A percentile compares a stretch with the other conserved stretches of the same genome.
Conservation (phyloP, 2,797 vertebrate genomes). For the Hemibagrus guttatus region DNA sequence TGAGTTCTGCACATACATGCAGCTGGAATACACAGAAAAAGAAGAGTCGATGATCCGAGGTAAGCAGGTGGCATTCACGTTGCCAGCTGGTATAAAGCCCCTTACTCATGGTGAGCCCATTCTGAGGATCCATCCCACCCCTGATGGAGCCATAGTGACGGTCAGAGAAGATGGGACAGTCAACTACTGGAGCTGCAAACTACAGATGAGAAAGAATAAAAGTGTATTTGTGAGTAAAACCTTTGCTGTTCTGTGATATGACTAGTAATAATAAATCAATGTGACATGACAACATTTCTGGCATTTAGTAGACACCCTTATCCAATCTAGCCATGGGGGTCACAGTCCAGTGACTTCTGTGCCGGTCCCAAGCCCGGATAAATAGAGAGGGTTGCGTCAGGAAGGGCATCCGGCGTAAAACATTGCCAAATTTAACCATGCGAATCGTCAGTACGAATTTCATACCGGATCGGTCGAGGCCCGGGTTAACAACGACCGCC, state of each 20-base stretch:
- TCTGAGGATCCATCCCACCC: conserved; percentile 65
- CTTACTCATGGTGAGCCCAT: conserved; percentile 67
- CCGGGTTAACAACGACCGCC: no score
- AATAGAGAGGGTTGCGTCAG: no score
- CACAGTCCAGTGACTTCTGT: no score
- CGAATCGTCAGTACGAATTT: no score
- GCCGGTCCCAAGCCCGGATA: no score
- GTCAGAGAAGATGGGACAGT: conserved; percentile 78
- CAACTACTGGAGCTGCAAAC: conserved; percentile 79
- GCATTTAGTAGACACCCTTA: no score
- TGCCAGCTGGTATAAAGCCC: conserved; percentile 70
- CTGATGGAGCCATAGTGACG: conserved; percentile 73
- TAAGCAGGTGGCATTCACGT: conserved; percentile 71
- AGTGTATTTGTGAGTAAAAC: conserved; percentile 78
- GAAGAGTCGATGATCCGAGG: conserved; percentile 62
- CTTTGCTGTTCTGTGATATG: not conserved
- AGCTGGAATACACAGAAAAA: conserved; percentile 73
- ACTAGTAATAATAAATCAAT: not conserved
- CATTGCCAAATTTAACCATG: no score
- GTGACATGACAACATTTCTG: not conserved
- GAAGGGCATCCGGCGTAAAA: no score
- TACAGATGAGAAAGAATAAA: conserved; percentile 78
- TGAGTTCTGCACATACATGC: conserved; percentile 78
- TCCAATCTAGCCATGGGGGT: no score
- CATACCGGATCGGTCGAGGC: no score